Evolutionary conservation across 2,113 vertebrate species (phyloP).

Genomic region (Chrysemys picta): DNA sequence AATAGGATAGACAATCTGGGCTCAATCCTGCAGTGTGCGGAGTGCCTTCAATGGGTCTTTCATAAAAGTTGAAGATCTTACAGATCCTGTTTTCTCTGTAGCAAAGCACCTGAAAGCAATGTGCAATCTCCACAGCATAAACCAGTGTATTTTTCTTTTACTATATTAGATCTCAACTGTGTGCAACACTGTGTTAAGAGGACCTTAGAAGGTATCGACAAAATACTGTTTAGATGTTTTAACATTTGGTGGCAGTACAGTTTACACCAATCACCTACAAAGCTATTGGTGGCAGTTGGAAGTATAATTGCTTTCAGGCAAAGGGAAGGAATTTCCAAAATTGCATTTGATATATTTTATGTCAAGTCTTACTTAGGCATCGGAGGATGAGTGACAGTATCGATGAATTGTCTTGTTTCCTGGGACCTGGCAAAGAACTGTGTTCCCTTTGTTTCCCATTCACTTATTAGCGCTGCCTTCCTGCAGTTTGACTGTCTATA

Average conservation of each 20-base stretch:
- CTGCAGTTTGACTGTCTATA: background rate
- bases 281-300: background rate
- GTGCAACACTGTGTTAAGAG: background rate
- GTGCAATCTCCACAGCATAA: rapidly evolving
- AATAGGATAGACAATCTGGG: background rate
- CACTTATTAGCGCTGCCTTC: background rate
- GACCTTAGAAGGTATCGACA: background rate
- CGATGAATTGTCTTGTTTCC: background rate
- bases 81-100: background rate
- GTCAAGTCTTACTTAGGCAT: slow-evolving; percentile 16
- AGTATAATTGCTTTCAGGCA: background rate
- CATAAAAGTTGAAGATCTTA: background rate
- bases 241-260: background rate
- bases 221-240: background rate
- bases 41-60: background rate
- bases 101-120: background rate
- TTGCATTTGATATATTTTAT: background rate
- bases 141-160: background rate
- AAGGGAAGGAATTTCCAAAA: background rate
- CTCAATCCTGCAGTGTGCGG: background rate
- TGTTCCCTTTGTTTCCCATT: slow-evolving; percentile 1
- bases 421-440: slow-evolving; percentile 4
- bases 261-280: background rate
- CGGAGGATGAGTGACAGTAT: background rate
- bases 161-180: background rate